These are phyloP conservation scores for Ganaspis brasiliensis DNA, from an alignment of 2,888 invertebrate genomes.

Conservation along the genomic window DNA sequence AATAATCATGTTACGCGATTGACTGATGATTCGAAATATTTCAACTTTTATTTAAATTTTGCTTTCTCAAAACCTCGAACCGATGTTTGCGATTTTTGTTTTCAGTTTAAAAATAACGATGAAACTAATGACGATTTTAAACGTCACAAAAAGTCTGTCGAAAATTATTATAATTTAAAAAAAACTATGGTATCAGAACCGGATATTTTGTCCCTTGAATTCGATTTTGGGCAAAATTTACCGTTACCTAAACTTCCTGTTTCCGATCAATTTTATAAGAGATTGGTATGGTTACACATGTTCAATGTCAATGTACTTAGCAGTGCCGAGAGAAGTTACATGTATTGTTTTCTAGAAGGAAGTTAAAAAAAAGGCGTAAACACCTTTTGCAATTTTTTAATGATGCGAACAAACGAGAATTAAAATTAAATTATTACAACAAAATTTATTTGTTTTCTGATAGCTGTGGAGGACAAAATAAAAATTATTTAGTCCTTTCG, in stretches of 20 bases:
- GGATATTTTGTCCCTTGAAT: conserved; percentile 50
- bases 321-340: conserved; percentile 50
- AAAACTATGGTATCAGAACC: conserved; percentile 44
- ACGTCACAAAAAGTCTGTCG: conserved; percentile 43
- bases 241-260: conserved; percentile 58
- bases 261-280: conserved; percentile 56
- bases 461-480: conserved; percentile 1
- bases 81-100: conserved; percentile 53
- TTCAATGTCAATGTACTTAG: conserved; percentile 56
- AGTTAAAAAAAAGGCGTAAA: conserved; percentile 59
- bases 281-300: conserved; percentile 57
- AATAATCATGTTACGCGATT: not conserved
- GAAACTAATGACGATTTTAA: not conserved
- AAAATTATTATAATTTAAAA: conserved; percentile 46
- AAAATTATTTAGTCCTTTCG: conserved; percentile 48
- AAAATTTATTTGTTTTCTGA: conserved; percentile 60
- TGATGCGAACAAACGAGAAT: conserved; percentile 50
- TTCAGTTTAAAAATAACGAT: conserved; percentile 43
- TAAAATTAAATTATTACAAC: conserved; percentile 42
- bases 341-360: conserved; percentile 58
- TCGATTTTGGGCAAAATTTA: conserved; percentile 60
- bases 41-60: conserved; percentile 50
- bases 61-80: conserved; percentile 48
- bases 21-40: conserved; percentile 42
- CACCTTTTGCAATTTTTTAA: conserved; percentile 55